These are phyloP conservation scores for Callorhinus ursinus DNA, from an alignment of 2,113 vertebrate species.

Conservation along the genomic window DNA sequence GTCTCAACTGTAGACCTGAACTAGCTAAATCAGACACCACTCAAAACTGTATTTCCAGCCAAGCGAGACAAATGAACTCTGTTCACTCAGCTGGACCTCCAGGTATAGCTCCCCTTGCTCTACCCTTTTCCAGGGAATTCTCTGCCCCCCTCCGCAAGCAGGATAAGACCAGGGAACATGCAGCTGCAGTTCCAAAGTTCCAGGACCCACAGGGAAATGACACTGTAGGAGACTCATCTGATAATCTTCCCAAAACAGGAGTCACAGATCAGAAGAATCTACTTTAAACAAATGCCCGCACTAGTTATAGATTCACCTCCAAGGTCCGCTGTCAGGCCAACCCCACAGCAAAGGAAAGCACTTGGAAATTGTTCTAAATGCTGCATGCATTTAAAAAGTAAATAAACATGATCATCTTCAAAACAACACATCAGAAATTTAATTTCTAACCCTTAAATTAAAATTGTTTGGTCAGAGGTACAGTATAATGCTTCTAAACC, in stretches of 20 bases:
- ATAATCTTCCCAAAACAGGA: background rate
- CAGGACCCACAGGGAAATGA: slow-evolving; percentile 60
- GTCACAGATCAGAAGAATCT: background rate
- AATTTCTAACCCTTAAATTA: background rate
- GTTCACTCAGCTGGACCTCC: slow-evolving; percentile 73
- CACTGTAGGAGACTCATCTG: too few species aligned
- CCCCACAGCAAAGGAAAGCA: background rate
- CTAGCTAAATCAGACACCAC: slow-evolving; percentile 72
- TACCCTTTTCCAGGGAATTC: background rate
- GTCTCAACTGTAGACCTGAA: slow-evolving; percentile 16
- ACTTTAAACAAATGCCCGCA: accelerated
- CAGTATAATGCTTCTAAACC: background rate
- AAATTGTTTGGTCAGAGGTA: background rate
- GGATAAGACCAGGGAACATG: slow-evolving; percentile 69
- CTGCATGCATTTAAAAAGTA: background rate
- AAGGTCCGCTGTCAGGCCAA: background rate
- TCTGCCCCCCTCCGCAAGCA: slow-evolving; percentile 46
- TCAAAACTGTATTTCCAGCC: slow-evolving; percentile 62
- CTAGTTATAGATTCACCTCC: background rate
- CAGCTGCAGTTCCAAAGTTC: slow-evolving; percentile 72
- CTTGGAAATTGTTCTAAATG: background rate
- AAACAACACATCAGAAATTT: background rate
- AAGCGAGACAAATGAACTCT: slow-evolving; percentile 73
- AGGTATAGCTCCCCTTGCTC: slow-evolving; percentile 66
- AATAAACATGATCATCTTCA: background rate